Evolutionary conservation across 2,113 vertebrate genomes (phyloP), one percentile per base, ranked within the genome.

Genomic region (Oriolus oriolus): DNA sequence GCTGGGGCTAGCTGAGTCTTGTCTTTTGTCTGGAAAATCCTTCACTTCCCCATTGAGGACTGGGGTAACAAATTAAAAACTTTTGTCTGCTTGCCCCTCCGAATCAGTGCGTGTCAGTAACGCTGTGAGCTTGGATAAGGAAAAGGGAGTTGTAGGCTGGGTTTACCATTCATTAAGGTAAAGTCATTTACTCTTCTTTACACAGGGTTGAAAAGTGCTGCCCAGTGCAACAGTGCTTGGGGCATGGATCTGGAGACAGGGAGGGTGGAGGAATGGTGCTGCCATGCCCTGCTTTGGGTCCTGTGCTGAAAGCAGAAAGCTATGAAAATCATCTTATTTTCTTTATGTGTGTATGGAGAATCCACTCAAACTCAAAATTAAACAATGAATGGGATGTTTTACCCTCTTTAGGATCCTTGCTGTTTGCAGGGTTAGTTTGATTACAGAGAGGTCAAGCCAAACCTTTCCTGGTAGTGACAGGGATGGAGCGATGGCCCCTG

Each of bases 21-120:
- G 37, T 30, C 75, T 77, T 93, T 93, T 84, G 88, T 66, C 68
- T 80, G 37, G 71, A 70, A 97, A 93, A 95, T 90, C 90, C 83
- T 88, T 86, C 76, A 63, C 71, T 81, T 90, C 85, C 85, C 78
- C 65, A 41, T 21, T 82, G 84, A 93, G 65, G 37, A 18, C 74
- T 52, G 73, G 28, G 70, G 71, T 42, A 86, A 92, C 66, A 92
- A 91, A 94, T 79, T 23, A 69, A 85, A 84, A 83, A 39, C 85
- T 77, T 94, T 90, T 95, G 75, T 90, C 63, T 70, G 66, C 54
- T 80, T 74, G 86, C 50, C 75, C 53, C 24, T 82, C 66, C 0
- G 2, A 76, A 83, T 91, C 76, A 57, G 79, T 5, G 1, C 0
- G 1, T 57, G 82, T 83, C 71, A 57, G 37, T 56, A 57, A 74